Evolutionary conservation across 2,113 vertebrate species (phyloP), one percentile per base, ranked within the genome.

Genomic region (Tachysurus vachellii): DNA sequence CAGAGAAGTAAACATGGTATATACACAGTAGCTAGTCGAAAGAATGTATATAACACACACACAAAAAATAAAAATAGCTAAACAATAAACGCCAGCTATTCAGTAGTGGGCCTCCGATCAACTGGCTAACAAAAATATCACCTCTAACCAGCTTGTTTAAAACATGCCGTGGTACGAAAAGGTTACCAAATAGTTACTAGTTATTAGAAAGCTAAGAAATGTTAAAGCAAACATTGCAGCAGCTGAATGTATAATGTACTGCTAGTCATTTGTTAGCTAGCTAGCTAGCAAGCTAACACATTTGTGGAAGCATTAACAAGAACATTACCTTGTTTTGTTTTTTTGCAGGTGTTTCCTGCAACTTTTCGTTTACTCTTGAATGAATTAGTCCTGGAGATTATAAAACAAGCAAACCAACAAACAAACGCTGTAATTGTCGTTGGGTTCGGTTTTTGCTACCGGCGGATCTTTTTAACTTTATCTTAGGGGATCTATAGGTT

Each of bases 401-500:
- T 42, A 83, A 28, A 66, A 59, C 57, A 80, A 83, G 73, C 61
- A 56, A 81, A 62, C 80, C 82, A 84, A 85, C 88, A 87, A 81
- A 62, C 80, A 85, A 84, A 85, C 88, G 87, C 89, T 88, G 82
- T 81, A 86, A 68, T 75, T 56, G 66, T 88, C 82, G 57, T 86
- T 88, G 64, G 81, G 66, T 57, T 87, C 61, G 56, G 62, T 66
- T 75, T 36, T 61, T 28, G 71, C 71, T 82, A 84, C 87, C 86
- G 89, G 87, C 59, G 75, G n/a, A 84, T 80, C 76, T 86, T 70
- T 62, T 84, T 42, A 88, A 88, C 87, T 61, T 88, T 87, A 90
- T 88, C 84, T 85, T 66, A 47, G 84, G 85, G 75, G 47, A 80
- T 90, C 75, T 53, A 76, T 62, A 80, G 19, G 56, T 42, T 81